Percentiles rank a stretch among this genome's conserved stretches.
phyloP scores from a whole-genome alignment of 2,888 invertebrate species.

The Leptinotarsa tumamoca region DNA sequence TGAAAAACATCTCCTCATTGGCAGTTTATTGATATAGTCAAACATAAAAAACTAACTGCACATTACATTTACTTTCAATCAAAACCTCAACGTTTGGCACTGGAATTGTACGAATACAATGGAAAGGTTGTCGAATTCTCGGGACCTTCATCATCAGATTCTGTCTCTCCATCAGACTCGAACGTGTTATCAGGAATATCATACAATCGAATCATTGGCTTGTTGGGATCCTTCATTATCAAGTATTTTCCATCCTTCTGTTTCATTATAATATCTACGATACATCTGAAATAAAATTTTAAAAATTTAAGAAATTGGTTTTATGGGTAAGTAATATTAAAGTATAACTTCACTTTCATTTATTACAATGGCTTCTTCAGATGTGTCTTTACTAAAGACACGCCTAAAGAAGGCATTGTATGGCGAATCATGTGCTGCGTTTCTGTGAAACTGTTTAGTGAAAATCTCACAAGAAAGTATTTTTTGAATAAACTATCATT shows the following conservation, averaged over 20 bases:
- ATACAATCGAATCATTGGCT: slow-evolving; percentile 96
- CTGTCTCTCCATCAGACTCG: slow-evolving; percentile 96
- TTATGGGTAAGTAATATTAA: background rate
- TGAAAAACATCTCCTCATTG: background rate
- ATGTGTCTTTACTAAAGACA: no score
- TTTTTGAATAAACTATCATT: no score
- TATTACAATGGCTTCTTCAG: no score
- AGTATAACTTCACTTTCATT: background rate
- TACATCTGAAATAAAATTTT: slow-evolving; percentile 70
- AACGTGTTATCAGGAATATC: slow-evolving; percentile 99
- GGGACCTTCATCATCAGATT: slow-evolving; percentile 79
- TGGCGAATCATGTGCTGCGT: no score
- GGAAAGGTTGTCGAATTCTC: slow-evolving; percentile 64
- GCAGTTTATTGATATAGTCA: background rate
- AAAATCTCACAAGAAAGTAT: no score
- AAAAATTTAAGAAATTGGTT: background rate
- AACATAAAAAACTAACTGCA: background rate
- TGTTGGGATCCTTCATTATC: slow-evolving; percentile 99
- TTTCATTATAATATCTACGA: slow-evolving; percentile 97
- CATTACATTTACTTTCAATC: slow-evolving; percentile 4
- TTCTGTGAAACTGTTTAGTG: no score
- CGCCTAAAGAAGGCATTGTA: no score
- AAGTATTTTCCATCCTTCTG: slow-evolving; percentile 96
- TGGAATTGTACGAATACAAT: slow-evolving; percentile 62
- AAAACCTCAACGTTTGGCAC: slow-evolving; percentile 48